Conservation (phyloP, 2,797 vertebrate species). For the Xenops minutus region DNA sequence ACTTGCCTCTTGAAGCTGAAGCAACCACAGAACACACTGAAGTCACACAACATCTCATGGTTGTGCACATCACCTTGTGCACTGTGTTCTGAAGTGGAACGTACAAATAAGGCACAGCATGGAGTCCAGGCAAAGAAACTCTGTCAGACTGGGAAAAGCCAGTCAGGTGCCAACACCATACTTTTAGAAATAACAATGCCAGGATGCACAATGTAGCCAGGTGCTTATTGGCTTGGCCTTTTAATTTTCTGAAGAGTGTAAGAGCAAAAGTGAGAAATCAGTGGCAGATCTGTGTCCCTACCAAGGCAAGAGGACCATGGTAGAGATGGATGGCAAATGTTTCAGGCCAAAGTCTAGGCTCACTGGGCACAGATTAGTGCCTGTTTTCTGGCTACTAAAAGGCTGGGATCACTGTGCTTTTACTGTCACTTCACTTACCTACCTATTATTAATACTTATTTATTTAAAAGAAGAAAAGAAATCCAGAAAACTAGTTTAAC, state of each 20-base stretch:
- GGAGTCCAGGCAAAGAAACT: not conserved
- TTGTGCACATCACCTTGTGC: not conserved
- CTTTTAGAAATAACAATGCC: not conserved
- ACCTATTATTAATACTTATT: not conserved
- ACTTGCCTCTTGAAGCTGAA: not conserved
- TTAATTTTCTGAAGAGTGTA: not conserved
- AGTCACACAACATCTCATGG: not conserved
- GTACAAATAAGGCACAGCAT: not conserved
- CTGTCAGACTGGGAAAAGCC: not conserved
- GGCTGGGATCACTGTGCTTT: not conserved
- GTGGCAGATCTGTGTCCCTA: not conserved
- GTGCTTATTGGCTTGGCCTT: not conserved
- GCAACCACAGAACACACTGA: not conserved
- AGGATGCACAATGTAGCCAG: not conserved
- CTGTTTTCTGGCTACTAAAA: not conserved
- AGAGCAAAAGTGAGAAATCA: not conserved
- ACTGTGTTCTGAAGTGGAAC: not conserved
- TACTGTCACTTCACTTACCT: not conserved
- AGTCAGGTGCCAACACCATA: accelerated
- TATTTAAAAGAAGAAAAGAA: not conserved
- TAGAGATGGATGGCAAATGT: not conserved
- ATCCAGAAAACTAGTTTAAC: not conserved
- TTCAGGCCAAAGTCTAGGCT: not conserved
- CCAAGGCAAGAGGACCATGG: not conserved
- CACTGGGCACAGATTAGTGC: not conserved